Evolutionary conservation across 2,888 invertebrate genomes (phyloP), one percentile per base, ranked within the genome.

Genomic region (Calliphora vomitoria): DNA sequence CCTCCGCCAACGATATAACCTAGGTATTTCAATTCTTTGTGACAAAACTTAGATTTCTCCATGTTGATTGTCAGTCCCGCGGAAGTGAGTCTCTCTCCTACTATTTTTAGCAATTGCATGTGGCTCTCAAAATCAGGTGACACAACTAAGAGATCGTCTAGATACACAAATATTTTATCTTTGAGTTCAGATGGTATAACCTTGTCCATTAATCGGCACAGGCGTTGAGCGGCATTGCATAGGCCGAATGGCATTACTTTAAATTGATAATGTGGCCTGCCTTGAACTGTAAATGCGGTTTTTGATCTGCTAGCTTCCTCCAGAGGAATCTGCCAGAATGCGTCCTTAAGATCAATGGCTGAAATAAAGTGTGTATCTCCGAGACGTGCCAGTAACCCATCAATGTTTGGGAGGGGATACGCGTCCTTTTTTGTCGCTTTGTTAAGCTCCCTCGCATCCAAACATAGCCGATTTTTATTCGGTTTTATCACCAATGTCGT

Each of bases 81-180:
- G 11, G 18, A 8, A 13, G 66, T 66, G 20, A 78, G 4, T 15
- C 35, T 58, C 15, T 60, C 11, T 13, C 74, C 74, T 13, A 74
- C 58, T 18, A 60, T 31, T 20, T 44, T 44, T 31, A 74, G 25
- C 74, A 74, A 25, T 15, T 74, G 25, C 5, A 74, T 44, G 10
- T 75, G 75, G 3, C 5, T 15, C 13, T 75, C 62, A 25, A 62
- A 47, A 18, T 44, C 10, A 4, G 18, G 15, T 3, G 75, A 75
- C 0, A 76, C 64, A 11, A 76, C 31, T 5, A 78, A 15, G 5
- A 78, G 38, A 25, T 78, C 66, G 8, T 78, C 55, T 8, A 66
- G 10, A 8, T 66, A 66, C 1, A 66, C 55, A 41, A 66, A 66
- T 0, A 64, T 20, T 4, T 10, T 31, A 10, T 35, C 44, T 3